A percentile compares a stretch with the other conserved stretches of the same genome.
These are phyloP conservation scores for Drosophila picticornis DNA, from an alignment of 2,888 invertebrate genomes.

Conservation along the genomic window DNA sequence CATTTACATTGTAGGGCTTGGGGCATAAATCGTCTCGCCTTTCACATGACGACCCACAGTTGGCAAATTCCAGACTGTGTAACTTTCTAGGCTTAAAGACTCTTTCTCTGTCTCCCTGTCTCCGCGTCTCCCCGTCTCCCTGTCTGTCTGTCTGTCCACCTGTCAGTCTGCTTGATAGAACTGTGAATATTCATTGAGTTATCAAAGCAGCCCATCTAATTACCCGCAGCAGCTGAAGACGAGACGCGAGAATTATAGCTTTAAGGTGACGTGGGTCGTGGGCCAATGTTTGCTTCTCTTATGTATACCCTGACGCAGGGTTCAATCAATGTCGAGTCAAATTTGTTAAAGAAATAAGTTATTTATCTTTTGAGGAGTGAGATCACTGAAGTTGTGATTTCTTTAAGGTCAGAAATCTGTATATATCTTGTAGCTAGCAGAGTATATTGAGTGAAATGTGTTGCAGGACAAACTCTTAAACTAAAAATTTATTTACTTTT, in stretches of 20 bases:
- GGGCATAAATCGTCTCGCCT: conserved; percentile 57
- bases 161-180: conserved; percentile 5
- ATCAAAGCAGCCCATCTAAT: conserved; percentile 61
- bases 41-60: conserved; percentile 59
- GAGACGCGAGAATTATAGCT: conserved; percentile 59
- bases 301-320: conserved; percentile 9
- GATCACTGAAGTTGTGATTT: neutral
- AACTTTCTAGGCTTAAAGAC: conserved; percentile 17
- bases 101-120: neutral
- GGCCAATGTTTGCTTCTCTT: conserved; percentile 16
- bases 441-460: neutral
- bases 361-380: neutral
- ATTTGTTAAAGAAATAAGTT: neutral
- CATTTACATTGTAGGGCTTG: conserved; percentile 37
- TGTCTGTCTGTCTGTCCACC: neutral
- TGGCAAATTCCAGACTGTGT: conserved; percentile 56
- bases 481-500: neutral
- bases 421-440: neutral
- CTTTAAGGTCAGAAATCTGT: neutral
- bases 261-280: conserved; percentile 51
- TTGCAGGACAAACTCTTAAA: neutral
- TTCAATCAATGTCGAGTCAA: neutral
- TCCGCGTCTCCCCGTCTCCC: neutral
- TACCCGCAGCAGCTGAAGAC: conserved; percentile 20
- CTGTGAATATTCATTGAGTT: conserved; percentile 71